Conservation (phyloP, 2,113 vertebrate genomes). For the Agapornis roseicollis region DNA sequence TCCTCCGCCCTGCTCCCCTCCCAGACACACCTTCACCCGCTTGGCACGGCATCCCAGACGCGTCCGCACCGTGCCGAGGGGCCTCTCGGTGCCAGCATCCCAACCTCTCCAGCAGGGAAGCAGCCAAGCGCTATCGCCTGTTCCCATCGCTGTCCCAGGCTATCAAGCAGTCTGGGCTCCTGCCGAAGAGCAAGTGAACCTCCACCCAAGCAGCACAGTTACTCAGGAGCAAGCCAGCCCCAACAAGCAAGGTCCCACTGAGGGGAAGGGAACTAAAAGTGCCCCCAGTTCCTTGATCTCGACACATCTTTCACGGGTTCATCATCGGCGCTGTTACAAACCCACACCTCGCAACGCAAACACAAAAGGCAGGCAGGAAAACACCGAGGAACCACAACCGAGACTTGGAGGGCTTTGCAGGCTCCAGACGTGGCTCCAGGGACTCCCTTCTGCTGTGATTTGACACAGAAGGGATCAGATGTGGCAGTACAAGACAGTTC, state of each 20-base stretch:
- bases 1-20: conserved; percentile 44
- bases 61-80: neutral
- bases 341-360: neutral
- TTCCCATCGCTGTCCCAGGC: neutral
- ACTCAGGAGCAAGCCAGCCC: neutral
- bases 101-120: neutral
- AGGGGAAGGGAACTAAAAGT: accelerated
- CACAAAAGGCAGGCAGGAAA: neutral
- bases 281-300: neutral
- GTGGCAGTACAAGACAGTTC: neutral
- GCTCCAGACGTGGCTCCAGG: neutral
- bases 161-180: neutral
- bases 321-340: accelerated
- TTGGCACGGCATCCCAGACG: neutral
- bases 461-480: neutral
- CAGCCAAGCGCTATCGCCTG: neutral
- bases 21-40: neutral
- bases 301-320: neutral
- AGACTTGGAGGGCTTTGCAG: neutral
- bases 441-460: neutral
- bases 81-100: neutral
- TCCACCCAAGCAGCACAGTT: neutral
- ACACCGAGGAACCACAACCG: neutral
- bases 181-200: neutral
- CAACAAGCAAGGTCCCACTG: neutral